Evolutionary conservation across 2,113 vertebrate genomes (phyloP), one percentile per base, ranked within the genome.

Genomic region (Thomomys bottae): DNA sequence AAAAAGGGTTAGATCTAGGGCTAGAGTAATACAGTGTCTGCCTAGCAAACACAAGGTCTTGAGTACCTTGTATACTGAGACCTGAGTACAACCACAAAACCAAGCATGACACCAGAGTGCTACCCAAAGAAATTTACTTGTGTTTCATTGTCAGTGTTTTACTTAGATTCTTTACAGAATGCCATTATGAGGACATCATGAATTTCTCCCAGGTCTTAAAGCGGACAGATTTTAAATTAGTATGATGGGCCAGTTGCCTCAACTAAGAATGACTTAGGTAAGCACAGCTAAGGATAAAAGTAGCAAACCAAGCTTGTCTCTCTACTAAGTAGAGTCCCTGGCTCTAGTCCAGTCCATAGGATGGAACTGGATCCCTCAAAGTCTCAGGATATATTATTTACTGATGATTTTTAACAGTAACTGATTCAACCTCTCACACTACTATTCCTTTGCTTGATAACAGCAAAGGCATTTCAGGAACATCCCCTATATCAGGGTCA

Each of bases 231-330:
- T 83, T 75, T 32, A 91, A 85, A 90, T 79, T 5, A 75, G 45
- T 84, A 40, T 84, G 20, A 63, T 72, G 23, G 30, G 2, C 5
- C 14, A 75, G 34, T 75, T 75, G 24, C 21, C 9, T 61, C 45
- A 68, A 63, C 26, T 95, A 45, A 91, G 61, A 80, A 42, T 36
- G 76, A 68, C 38, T 89, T 81, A 91, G 91, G 73, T 79, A 77
- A 70, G 32, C 42, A 78, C 2, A 28, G 34, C 24, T 85, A 77
- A 73, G 18, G 77, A 63, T 59, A 30, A 72, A 88, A 93, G 87
- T 20, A 81, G 11, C 38, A 85, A 89, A 32, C 18, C 14, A 88
- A 64, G 24, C 6, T 82, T 38, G 12, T 64, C 45, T 76, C 34
- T 85, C 40, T 86, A 70, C 66, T 68, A 15, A 66, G 2, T 2